Evolutionary conservation across 2,888 invertebrate species (phyloP).

Genomic region (Allolobophora icterica): DNA sequence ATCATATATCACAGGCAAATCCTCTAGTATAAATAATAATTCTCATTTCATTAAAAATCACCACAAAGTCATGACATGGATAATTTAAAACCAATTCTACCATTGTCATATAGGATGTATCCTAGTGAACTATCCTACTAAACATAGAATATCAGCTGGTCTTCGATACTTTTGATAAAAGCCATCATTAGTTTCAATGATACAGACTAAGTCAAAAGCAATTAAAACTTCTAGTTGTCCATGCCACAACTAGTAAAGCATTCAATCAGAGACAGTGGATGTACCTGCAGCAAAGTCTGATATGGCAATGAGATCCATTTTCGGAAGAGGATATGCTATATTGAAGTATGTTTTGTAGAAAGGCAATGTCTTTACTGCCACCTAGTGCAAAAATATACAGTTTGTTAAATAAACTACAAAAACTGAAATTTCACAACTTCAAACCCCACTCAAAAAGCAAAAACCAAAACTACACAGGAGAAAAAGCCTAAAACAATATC

Average conservation of each 20-base stretch:
- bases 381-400: conserved; percentile 51
- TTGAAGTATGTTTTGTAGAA: conserved; percentile 94
- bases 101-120: too few species aligned
- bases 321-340: conserved; percentile 91
- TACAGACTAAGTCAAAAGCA: not conserved
- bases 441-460: not conserved
- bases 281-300: conserved; percentile 87
- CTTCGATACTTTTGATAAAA: too few species aligned
- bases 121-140: too few species aligned
- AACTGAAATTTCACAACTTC: not conserved
- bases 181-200: too few species aligned
- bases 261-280: not conserved
- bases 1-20: too few species aligned
- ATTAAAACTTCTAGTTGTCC: not conserved
- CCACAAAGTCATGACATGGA: too few species aligned
- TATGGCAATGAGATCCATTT: conserved; percentile 94
- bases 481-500: not conserved
- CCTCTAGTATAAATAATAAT: too few species aligned
- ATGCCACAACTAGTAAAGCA: not conserved
- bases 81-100: too few species aligned
- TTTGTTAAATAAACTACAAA: not conserved
- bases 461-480: not conserved
- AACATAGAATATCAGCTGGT: too few species aligned
- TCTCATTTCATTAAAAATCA: too few species aligned
- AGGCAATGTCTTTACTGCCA: conserved; percentile 83